Percentiles rank a stretch among this genome's conserved stretches.
Evolutionary conservation across 2,797 vertebrate species (phyloP).

Genomic region (Centropyge bicolor): DNA sequence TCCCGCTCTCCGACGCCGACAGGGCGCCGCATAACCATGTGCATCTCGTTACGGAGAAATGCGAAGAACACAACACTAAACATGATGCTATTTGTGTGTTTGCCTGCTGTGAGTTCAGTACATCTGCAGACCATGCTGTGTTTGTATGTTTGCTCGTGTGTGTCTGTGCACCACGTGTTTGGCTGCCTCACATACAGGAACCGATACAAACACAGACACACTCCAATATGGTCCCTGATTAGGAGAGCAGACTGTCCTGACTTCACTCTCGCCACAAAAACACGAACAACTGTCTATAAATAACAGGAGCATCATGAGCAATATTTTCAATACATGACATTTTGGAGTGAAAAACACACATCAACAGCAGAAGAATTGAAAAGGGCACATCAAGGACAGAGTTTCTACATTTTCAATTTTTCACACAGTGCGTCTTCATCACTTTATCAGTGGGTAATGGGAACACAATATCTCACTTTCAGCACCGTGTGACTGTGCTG

Average conservation of each 20-base stretch:
- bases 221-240: constrained; percentile 70
- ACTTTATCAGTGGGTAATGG: constrained; percentile 27
- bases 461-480: constrained; percentile 43
- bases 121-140: constrained; percentile 71
- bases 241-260: constrained; percentile 65
- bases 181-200: constrained; percentile 61
- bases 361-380: background rate
- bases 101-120: constrained; percentile 56
- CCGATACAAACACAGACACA: constrained; percentile 75
- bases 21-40: background rate
- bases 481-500: constrained; percentile 24
- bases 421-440: constrained; percentile 26
- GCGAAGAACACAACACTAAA: constrained; percentile 33
- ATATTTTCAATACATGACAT: constrained; percentile 18
- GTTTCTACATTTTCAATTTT: constrained; percentile 29
- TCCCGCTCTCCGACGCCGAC: constrained; percentile 9
- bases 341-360: constrained; percentile 3
- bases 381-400: constrained; percentile 2
- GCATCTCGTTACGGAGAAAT: constrained; percentile 31
- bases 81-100: constrained; percentile 45
- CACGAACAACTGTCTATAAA: constrained; percentile 49
- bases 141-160: constrained; percentile 41
- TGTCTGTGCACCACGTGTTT: constrained; percentile 63
- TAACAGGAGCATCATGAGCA: constrained; percentile 25
- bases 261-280: constrained; percentile 55